These are phyloP conservation scores for Cololabis saira DNA, from an alignment of 2,113 vertebrate species.

Conservation along the genomic window DNA sequence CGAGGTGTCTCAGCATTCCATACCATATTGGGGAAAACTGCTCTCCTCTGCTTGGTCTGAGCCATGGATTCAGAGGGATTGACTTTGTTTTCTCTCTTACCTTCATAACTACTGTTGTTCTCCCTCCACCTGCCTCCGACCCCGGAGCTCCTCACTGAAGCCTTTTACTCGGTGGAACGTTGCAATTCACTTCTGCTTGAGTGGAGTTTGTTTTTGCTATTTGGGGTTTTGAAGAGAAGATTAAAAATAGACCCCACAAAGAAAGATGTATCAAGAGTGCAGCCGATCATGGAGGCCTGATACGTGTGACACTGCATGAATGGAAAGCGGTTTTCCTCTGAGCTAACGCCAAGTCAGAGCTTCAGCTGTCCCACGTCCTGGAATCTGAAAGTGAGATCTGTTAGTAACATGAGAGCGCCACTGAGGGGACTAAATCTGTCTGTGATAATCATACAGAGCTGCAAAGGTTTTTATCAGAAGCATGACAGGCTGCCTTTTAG, in stretches of 20 bases:
- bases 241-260: neutral
- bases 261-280: neutral
- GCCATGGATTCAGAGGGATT: constrained; percentile 49
- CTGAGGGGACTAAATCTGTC: constrained; percentile 71
- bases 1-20: constrained; percentile 79
- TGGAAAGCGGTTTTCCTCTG: constrained; percentile 16
- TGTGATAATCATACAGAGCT: constrained; percentile 67
- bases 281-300: constrained; percentile 17
- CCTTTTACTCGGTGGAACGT: neutral
- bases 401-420: constrained; percentile 70
- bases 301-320: constrained; percentile 5
- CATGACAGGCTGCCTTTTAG: constrained; percentile 50
- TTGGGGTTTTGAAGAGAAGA: neutral
- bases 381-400: constrained; percentile 59
- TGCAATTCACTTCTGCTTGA: neutral
- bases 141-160: neutral
- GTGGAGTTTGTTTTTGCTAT: neutral
- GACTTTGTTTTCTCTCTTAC: constrained; percentile 24
- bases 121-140: constrained; percentile 41
- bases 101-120: constrained; percentile 16
- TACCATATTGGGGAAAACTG: constrained; percentile 80
- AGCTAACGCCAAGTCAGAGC: constrained; percentile 37
- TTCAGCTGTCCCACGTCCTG: constrained; percentile 49
- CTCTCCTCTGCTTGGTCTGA: constrained; percentile 34
- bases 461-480: constrained; percentile 43